Conservation (phyloP, 1,140 invertebrate species). For the Potamilus streckersoni region DNA sequence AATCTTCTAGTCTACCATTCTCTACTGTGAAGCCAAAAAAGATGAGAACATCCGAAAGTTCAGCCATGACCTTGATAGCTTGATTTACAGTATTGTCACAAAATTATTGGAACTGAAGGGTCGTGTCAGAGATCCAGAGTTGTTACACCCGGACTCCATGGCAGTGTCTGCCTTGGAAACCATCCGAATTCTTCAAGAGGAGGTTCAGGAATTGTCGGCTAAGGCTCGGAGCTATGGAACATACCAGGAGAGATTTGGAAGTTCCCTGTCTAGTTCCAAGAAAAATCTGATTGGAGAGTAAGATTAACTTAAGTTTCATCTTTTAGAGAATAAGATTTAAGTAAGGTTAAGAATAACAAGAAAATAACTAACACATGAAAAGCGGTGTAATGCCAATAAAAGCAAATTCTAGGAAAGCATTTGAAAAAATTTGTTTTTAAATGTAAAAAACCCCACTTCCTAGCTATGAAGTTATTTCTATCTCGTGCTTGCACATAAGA, state of each 20-base stretch:
- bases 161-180: conserved; percentile 60
- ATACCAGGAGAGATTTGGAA: conserved; percentile 67
- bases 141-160: conserved; percentile 61
- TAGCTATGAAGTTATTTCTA: no score
- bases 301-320: conserved; percentile 13
- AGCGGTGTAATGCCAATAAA: no score
- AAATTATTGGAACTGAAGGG: conserved; percentile 61
- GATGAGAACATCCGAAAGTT: conserved; percentile 68
- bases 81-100: conserved; percentile 58
- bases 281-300: conserved; percentile 56
- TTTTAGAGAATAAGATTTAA: no score
- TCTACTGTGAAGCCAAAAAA: conserved; percentile 68
- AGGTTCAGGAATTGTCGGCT: conserved; percentile 57
- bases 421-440: no score
- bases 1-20: conserved; percentile 57
- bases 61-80: conserved; percentile 59
- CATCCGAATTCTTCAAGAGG: conserved; percentile 56
- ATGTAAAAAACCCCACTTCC: no score
- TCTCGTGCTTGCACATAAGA: no score
- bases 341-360: no score
- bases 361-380: no score
- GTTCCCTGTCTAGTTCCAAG: conserved; percentile 55
- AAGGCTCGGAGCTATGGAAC: conserved; percentile 63
- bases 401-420: no score
- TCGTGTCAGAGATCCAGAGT: conserved; percentile 59